phyloP scores from a whole-genome alignment of 2,888 invertebrate genomes.

The Eurois occulta region DNA sequence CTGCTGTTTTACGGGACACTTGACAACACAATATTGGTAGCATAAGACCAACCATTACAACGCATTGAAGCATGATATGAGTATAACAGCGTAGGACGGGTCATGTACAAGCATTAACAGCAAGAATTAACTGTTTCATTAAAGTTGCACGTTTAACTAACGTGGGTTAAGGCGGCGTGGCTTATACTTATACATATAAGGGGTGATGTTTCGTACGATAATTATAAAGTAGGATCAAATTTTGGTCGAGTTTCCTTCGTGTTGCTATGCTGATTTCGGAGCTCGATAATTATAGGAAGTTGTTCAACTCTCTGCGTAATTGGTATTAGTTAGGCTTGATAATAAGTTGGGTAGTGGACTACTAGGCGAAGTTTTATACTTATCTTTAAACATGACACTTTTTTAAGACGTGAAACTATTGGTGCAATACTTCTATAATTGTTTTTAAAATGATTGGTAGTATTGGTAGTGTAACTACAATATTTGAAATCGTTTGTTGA shows the following conservation, averaged over 20 bases:
- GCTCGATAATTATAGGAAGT: conserved; percentile 46
- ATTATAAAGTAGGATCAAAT: conserved; percentile 61
- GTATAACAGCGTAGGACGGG: conserved; percentile 58
- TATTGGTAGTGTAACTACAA: not conserved
- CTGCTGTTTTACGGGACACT: conserved; percentile 51
- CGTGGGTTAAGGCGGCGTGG: conserved; percentile 45
- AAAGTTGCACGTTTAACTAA: conserved; percentile 69
- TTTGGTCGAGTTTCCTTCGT: conserved; percentile 41
- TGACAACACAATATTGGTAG: conserved; percentile 60
- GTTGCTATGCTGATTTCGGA: conserved; percentile 48
- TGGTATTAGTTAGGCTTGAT: conserved; percentile 37
- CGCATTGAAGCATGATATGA: conserved; percentile 54
- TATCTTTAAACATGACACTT: not conserved
- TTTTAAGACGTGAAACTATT: not conserved
- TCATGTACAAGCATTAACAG: conserved; percentile 60
- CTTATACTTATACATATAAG: conserved; percentile 34
- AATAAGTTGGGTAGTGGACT: conserved; percentile 3
- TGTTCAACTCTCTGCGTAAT: conserved; percentile 41
- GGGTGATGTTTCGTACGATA: conserved; percentile 51
- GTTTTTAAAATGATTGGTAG: not conserved
- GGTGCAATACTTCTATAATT: not conserved
- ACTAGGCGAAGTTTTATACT: not conserved
- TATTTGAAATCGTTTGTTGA: not conserved
- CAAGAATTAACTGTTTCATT: conserved; percentile 76
- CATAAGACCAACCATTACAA: conserved; percentile 53